Evolutionary conservation across 2,797 vertebrate genomes (phyloP), one percentile per base, ranked within the genome.

Genomic region (Neosilurus hyrtlii): DNA sequence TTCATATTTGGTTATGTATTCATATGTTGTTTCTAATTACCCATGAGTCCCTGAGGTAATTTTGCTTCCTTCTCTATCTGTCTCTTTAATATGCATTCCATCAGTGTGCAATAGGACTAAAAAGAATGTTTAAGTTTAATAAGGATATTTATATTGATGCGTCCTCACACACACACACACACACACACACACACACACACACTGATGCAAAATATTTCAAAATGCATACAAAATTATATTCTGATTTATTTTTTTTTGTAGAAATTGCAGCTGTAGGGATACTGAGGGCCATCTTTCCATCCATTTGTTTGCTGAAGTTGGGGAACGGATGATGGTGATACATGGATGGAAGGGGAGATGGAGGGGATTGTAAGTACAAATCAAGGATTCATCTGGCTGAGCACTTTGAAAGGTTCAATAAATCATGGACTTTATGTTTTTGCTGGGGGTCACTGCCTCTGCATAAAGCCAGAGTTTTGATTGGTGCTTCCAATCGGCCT

Each of bases 11-110:
- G n/a, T 51, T 52, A 71, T 15, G 54, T 56, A 14, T 73, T n/a
- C 7, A 72, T 72, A 75, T 75, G 73, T 37, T 75, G 54, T 18
- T 37, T 56, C 56, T 59, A 76, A 76, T 76, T 76, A 76, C 73
- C 18, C 30, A 35, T 59, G 18, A 35, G 10, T 20, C 73, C 73
- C 54, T 76, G 56, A 18, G 73, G 73, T 22, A 61, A 76, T 76
- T 75, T 75, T 59, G 59, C 10, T n/a, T 6, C 22, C 59, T 62
- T 12, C 5, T 57, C 26, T 57, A 74, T 74, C 71, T 26, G 52
- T 74, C 72, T 54, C 15, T 59, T 75, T 35, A 76, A 76, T 76
- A 59, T 59, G 73, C 56, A 76, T 76, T 76, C 26, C 30, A 59
- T 57, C 54, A 22, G 54, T 75, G 30, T 75, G 52, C 11, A 59